These are phyloP conservation scores for Babyrousa celebensis DNA, from an alignment of 2,797 vertebrate species.

Conservation along the genomic window DNA sequence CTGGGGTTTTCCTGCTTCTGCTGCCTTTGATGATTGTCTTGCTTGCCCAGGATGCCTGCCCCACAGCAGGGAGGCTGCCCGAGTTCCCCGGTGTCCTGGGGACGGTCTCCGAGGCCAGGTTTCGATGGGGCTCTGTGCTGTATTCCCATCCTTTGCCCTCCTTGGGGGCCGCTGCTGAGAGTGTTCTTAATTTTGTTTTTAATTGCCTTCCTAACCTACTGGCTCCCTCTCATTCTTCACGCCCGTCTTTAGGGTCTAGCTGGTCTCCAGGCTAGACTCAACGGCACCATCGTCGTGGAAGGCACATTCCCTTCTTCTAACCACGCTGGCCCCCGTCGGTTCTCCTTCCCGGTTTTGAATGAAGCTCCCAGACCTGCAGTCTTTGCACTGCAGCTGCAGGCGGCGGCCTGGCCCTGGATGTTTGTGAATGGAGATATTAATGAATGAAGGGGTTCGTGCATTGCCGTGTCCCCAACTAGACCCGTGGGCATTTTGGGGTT, in stretches of 20 bases:
- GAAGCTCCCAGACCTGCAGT: background rate
- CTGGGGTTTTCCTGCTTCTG: constrained; percentile 70
- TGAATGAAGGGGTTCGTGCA: background rate
- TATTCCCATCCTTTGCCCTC: constrained; percentile 22
- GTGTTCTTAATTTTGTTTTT: constrained; percentile 41
- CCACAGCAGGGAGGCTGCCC: constrained; percentile 56
- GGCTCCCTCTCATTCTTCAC: constrained; percentile 54
- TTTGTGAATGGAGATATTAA: constrained; percentile 65
- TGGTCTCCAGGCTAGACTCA: background rate
- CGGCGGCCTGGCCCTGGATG: background rate
- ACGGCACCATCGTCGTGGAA: accelerated
- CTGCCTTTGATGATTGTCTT: constrained; percentile 84
- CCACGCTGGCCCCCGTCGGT: background rate
- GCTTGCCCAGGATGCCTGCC: constrained; percentile 53
- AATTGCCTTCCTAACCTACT: constrained; percentile 70
- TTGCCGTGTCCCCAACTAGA: background rate
- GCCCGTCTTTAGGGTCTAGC: background rate
- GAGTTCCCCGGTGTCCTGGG: background rate
- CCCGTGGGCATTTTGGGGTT: constrained; percentile 67
- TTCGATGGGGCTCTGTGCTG: background rate
- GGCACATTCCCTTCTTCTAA: background rate
- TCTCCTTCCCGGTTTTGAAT: background rate
- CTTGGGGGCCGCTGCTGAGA: background rate
- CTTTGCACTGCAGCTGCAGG: background rate
- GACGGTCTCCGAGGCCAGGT: constrained; percentile 27